These are phyloP conservation scores for Cistogaster globosa DNA, from an alignment of 2,888 invertebrate genomes.

Conservation along the genomic window DNA sequence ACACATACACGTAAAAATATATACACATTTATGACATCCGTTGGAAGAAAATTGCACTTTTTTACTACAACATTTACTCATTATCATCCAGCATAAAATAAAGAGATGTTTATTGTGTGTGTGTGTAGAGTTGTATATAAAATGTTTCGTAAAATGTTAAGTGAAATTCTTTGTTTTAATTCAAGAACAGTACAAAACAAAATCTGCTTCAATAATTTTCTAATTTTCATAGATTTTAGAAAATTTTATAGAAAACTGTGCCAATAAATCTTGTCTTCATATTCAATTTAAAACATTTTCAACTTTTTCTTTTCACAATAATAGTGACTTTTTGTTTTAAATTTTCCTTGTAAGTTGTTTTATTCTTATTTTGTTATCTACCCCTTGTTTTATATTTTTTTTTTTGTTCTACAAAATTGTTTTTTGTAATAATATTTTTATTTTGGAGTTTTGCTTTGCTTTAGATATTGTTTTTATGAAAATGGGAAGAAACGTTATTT, in stretches of 20 bases:
- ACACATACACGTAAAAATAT: background rate
- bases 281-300: conserved; percentile 14
- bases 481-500: conserved; percentile 41
- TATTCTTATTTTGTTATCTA: conserved; percentile 46
- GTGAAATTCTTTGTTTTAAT: background rate
- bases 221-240: conserved; percentile 6
- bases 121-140: background rate
- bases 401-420: conserved; percentile 15
- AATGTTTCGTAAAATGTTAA: background rate
- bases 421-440: conserved; percentile 18
- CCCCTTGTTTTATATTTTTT: conserved; percentile 47
- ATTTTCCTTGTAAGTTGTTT: conserved; percentile 53
- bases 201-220: background rate
- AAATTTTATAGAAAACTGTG: conserved; percentile 3
- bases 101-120: background rate
- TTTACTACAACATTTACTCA: conserved; percentile 7
- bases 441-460: conserved; percentile 9
- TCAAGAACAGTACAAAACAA: conserved; percentile 1
- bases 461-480: conserved; percentile 31
- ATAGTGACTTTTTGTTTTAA: conserved; percentile 1
- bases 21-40: conserved; percentile 13
- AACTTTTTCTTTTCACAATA: conserved; percentile 19
- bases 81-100: conserved; percentile 7
- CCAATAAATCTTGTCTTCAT: conserved; percentile 32
- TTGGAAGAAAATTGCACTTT: conserved; percentile 22